Percentiles rank a stretch among this genome's conserved stretches.
These are phyloP conservation scores for Percina caprodes DNA, from an alignment of 2,113 vertebrate species.

Conservation along the genomic window DNA sequence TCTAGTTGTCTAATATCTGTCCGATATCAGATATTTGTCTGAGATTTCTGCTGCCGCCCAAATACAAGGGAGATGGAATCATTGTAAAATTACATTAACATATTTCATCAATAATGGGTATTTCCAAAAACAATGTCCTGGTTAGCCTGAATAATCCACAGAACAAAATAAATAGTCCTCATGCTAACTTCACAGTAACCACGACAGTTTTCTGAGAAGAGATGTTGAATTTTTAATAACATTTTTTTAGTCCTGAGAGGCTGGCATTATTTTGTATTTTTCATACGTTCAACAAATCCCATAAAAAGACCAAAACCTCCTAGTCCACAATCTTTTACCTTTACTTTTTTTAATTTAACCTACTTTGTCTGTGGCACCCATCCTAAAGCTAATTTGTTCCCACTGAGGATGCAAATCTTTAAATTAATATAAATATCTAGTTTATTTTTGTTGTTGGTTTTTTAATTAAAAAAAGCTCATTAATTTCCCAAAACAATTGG, in stretches of 20 bases:
- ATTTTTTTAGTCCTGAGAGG: background rate
- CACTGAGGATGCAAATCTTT: background rate
- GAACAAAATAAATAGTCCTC: background rate
- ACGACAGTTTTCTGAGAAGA: background rate
- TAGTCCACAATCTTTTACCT: background rate
- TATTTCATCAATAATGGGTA: background rate
- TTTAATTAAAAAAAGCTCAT: background rate
- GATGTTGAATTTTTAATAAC: background rate
- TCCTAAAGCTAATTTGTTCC: background rate
- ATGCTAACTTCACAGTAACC: background rate
- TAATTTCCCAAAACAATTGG: background rate
- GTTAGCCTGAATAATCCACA: constrained; percentile 1
- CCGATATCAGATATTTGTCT: background rate
- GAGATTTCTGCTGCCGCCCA: background rate
- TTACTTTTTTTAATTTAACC: too few relatives aligned
- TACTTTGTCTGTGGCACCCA: background rate
- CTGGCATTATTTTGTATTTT: background rate
- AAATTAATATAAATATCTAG: background rate
- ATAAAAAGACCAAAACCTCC: background rate
- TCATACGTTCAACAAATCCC: background rate
- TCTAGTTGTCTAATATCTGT: background rate
- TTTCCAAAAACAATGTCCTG: background rate
- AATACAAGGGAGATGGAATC: background rate
- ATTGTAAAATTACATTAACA: background rate
- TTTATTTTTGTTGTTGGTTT: background rate